Base-by-base conservation (phyloP, 2,888 invertebrate genomes). In the Pelosia muscerda region DNA sequence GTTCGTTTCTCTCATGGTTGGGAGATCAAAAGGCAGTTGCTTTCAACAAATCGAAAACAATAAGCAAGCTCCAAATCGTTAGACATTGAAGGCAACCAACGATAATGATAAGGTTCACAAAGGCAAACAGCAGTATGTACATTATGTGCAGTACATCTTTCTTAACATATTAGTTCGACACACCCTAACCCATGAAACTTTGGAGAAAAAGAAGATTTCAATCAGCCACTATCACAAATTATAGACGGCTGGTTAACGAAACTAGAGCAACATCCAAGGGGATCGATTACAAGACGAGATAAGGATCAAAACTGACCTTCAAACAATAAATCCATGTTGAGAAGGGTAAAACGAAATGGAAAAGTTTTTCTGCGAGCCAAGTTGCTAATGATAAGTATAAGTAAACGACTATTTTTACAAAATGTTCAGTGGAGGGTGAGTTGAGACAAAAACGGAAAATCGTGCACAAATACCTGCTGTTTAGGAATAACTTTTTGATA, bases 311-410 rank as follows among this genome's bases (percentile, higher is more conserved):
- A 79, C 69, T 79, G 80, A 80, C 80, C 81, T 79, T 77, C 77
- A 77, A 78, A 81, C 79, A 83, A 83, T 82, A 82, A 81, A 82
- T 81, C 83, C 75, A 75, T 75, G 75, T 75, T 82, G 82, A 82
- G 78, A 75, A 81, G 82, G 83, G 81, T 82, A 78, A 82, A 82
- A 80, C 77, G 75, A 82, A 78, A 78, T 70, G 74, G 77, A 73
- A 66, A 70, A 81, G 82, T 82, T 81, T 79, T 76, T 78, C 75
- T 76, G 61, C 22, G 71, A 65, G 61, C 66, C 58, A 77, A 81
- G 71, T 79, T 81, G 71, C 77, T 80, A 81, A 80, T 80, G 81
- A 81, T 80, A 77, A 79, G 75, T 77, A 75, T 75, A 73, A 72
- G 69, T 69, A 72, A 75, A 75, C 61, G 72, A 53, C 68, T 71